Percentiles rank a stretch among this genome's conserved stretches.
These are phyloP conservation scores for Mionectes olivaceus DNA, from an alignment of 2,797 vertebrate species.

Conservation along the genomic window DNA sequence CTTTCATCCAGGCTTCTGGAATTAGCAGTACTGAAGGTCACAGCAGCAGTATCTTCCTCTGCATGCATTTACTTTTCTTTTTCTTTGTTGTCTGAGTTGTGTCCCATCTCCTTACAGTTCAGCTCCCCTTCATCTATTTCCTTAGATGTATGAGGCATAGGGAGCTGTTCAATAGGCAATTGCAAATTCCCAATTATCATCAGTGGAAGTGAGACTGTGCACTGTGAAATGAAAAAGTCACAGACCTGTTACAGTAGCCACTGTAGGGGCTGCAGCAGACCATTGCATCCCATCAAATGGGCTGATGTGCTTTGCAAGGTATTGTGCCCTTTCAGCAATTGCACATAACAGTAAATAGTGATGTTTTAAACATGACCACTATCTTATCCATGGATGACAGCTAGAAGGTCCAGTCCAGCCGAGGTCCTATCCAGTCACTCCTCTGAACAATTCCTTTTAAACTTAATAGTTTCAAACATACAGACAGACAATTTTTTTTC, in stretches of 20 bases:
- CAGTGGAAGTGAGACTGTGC: not conserved
- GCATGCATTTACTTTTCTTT: not conserved
- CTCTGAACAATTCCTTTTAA: not conserved
- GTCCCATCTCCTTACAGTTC: not conserved
- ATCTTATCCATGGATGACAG: not conserved
- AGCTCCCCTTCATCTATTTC: not conserved
- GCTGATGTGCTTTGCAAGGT: not conserved
- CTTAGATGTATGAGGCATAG: not conserved
- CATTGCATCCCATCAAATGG: not conserved
- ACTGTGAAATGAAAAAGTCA: slow-evolving; percentile 50
- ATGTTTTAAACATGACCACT: not conserved
- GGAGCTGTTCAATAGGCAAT: not conserved
- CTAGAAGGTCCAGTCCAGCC: not conserved
- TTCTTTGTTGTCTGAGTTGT: not conserved
- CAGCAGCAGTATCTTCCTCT: not conserved
- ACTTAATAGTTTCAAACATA: not conserved
- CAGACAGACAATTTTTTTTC: not conserved
- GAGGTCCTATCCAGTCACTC: not conserved
- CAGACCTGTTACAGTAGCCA: slow-evolving; percentile 11
- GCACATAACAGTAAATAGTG: not conserved
- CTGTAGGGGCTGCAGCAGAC: slow-evolving; percentile 11
- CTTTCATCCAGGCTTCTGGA: not conserved
- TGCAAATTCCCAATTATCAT: not conserved
- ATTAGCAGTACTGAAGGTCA: not conserved
- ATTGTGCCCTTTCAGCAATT: not conserved